Base-by-base conservation (phyloP, 2,888 invertebrate species). In the Parnassius orleans region DNA sequence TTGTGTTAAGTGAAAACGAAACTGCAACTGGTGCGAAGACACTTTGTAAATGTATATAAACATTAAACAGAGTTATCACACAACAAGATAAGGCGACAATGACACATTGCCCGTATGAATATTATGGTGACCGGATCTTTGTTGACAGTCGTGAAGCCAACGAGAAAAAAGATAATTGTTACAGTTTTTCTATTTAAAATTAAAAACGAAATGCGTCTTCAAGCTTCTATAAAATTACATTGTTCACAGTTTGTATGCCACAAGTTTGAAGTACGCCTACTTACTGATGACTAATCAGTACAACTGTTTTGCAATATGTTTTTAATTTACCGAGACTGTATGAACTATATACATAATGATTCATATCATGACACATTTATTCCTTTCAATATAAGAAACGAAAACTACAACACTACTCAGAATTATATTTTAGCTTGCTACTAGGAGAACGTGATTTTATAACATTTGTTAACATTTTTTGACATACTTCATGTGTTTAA, bases 1-100 rank as follows among this genome's bases (percentile, higher is more conserved):
- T 70, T 76, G 75, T 74, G 75, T 79, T 75, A 74, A 76, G 74
- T 78, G 80, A 83, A 86, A 81, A 83, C 78, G 74, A 80, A 84
- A 81, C 78, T 83, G 84, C 84, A 83, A 79, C 77, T 80, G 79
- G 69, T 78, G 76, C 76, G 75, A 77, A 78, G 73, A 78, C 77
- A 77, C 73, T 76, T 70, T 68, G 77, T 78, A 76, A 80, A 80
- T 82, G 83, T 81, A 83, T 78, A 79, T 84, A 82, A 81, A 83
- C 79, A 76, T 74, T 84, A 82, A 81, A 83, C 80, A 76, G 74
- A 77, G 71, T 72, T 72, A 72, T 66, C 61, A 67, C 65, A 61
- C 72, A 75, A 73, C 74, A 74, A 81, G 88, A 90, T 90, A 88
- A 88, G 79, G 77, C 77, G 77, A 72, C 84, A 85, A 81, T 88